phyloP scores from a whole-genome alignment of 2,888 invertebrate genomes.

The Creontiades dilutus region DNA sequence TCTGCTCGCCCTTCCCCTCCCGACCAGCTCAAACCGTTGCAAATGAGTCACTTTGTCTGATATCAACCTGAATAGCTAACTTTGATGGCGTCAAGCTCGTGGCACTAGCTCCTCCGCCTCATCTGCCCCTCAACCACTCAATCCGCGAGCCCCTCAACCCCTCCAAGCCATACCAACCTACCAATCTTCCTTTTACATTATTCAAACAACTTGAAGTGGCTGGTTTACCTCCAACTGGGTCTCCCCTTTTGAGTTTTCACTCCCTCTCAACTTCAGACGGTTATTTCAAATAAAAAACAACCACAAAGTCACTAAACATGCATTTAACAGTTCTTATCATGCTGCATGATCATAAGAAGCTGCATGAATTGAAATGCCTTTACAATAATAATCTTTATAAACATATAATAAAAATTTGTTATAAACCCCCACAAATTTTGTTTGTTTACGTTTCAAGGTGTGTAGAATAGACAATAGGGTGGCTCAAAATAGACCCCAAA shows the following conservation, averaged over 20 bases:
- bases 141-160: conserved; percentile 30
- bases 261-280: not conserved
- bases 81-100: conserved; percentile 47
- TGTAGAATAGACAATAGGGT: too few relatives aligned
- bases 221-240: not conserved
- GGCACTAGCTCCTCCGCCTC: conserved; percentile 43
- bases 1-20: not conserved
- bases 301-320: not conserved
- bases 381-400: too few relatives aligned
- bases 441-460: too few relatives aligned
- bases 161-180: not conserved
- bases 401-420: too few relatives aligned
- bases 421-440: too few relatives aligned
- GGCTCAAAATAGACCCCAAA: too few relatives aligned
- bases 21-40: conserved; percentile 29
- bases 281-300: not conserved
- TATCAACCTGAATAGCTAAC: conserved; percentile 60
- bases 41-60: conserved; percentile 67
- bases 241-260: not conserved
- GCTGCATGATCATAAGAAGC: too few relatives aligned
- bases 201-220: conserved; percentile 13
- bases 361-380: too few relatives aligned
- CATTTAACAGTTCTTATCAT: too few relatives aligned
- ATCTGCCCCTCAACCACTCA: conserved; percentile 50
- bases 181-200: conserved; percentile 61